Evolutionary conservation across 2,888 invertebrate species (phyloP).

Genomic region (Drosophila falleni): DNA sequence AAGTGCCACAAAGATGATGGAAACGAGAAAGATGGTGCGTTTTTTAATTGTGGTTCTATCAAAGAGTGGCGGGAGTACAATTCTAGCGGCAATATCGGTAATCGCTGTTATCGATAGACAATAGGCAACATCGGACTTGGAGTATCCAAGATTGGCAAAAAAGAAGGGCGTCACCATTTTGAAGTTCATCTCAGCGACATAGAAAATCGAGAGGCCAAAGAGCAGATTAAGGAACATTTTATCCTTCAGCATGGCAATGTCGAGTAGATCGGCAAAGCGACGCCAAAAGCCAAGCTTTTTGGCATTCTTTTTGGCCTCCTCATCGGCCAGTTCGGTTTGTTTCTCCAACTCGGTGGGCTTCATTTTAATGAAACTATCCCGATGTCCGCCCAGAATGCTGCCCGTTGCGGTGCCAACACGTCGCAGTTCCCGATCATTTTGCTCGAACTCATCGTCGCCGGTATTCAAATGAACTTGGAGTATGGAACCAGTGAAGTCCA

Average conservation of each 20-base stretch:
- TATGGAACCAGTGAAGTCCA: conserved; percentile 91
- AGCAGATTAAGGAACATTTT: conserved; percentile 90
- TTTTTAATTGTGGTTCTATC: conserved; percentile 89
- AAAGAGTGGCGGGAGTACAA: conserved; percentile 91
- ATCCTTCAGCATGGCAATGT: conserved; percentile 90
- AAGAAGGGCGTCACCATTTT: conserved; percentile 91
- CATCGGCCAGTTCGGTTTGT: conserved; percentile 51
- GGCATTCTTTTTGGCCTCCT: conserved; percentile 61
- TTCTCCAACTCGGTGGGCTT: conserved; percentile 82
- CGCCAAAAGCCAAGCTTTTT: conserved; percentile 86
- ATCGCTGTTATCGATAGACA: conserved; percentile 91
- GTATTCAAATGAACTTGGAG: conserved; percentile 89
- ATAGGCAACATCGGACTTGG: conserved; percentile 89
- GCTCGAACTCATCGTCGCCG: conserved; percentile 85
- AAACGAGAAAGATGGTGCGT: conserved; percentile 90
- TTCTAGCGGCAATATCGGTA: conserved; percentile 90
- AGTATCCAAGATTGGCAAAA: conserved; percentile 88
- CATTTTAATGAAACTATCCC: conserved; percentile 85
- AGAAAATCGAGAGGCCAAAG: conserved; percentile 90
- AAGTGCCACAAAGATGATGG: conserved; percentile 89
- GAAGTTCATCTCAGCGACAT: conserved; percentile 91
- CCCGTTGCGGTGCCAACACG: conserved; percentile 84
- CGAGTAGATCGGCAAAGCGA: conserved; percentile 89
- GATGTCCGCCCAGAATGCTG: conserved; percentile 78
- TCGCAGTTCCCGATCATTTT: conserved; percentile 84